Percentiles rank a stretch among this genome's conserved stretches.
Evolutionary conservation across 2,113 vertebrate genomes (phyloP).

Genomic region (Channa maculata): DNA sequence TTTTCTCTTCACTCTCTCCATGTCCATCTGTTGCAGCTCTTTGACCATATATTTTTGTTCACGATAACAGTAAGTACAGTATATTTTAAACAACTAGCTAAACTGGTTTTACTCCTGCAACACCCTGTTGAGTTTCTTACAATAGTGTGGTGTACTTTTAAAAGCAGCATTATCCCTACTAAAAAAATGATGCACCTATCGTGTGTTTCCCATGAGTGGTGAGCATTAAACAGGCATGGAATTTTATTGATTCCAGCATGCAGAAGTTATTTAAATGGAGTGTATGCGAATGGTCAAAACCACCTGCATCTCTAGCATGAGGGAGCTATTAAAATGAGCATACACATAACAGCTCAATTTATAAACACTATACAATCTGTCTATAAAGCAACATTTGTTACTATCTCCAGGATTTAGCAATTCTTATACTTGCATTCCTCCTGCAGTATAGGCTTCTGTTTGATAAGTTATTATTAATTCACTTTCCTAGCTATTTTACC

Average conservation of each 20-base stretch:
- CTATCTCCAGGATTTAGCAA: conserved; percentile 21
- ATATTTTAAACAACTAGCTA: neutral
- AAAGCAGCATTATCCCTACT: neutral
- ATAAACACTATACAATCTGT: conserved; percentile 4
- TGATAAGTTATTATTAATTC: conserved; percentile 62
- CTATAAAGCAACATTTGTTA: conserved; percentile 48
- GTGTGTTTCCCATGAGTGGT: neutral
- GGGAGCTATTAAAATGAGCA: conserved; percentile 14
- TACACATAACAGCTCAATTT: conserved; percentile 3
- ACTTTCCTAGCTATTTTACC: conserved; percentile 19
- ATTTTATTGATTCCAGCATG: neutral
- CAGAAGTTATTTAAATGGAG: conserved; percentile 19
- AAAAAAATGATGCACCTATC: neutral
- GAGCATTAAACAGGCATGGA: conserved; percentile 5
- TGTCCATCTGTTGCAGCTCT: conserved; percentile 7
- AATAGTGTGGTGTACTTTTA: conserved; percentile 3
- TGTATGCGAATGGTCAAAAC: conserved; percentile 9
- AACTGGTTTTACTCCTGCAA: no score
- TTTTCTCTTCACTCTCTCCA: neutral
- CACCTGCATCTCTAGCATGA: neutral
- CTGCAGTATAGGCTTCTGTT: conserved; percentile 25
- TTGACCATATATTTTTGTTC: neutral
- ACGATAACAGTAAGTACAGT: neutral
- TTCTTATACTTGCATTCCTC: conserved; percentile 34
- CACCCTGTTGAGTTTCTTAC: no score